Evolutionary conservation across 2,888 invertebrate species (phyloP), one percentile per base, ranked within the genome.

Genomic region (Colostygia pectinataria): DNA sequence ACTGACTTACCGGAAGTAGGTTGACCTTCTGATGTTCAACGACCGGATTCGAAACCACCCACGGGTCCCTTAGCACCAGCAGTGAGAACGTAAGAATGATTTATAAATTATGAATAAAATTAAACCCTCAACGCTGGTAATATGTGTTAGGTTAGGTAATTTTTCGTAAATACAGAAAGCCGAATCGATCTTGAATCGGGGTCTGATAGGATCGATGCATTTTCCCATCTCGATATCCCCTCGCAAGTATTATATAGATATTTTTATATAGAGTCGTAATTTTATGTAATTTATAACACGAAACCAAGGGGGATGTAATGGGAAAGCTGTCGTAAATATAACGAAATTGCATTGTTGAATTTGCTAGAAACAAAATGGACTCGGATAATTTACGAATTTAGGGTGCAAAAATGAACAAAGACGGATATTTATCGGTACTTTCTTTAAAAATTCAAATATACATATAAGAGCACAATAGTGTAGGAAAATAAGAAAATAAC

Each of bases 221-320:
- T 72, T 65, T 78, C 66, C 73, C 67, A 71, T 66, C 63, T 64
- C 37, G 13, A 39, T 42, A 65, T 74, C 75, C 66, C 63, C 60
- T 64, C 50, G 56, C 41, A 34, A 55, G 25, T 53, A 65, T 66
- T 63, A 65, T 65, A 50, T 65, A n/a, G n/a, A n/a, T n/a, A 58
- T 39, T 46, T 50, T 45, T 51, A 46, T 51, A 28, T 51, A 39
- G 38, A 24, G 48, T 13, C 43, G 49, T 49, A 46, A 65, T 64
- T 55, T 46, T 55, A 61, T 57, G 52, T 57, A 59, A 63, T 65
- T 63, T 71, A 73, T 65, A 63, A 70, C 59, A 59, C 60, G 44
- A 63, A 60, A 42, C 50, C 60, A 63, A 53, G 55, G 74, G 73
- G 57, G 62, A 55, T 41, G 61, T 71, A 68, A 67, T 70, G 66